Base-by-base conservation (phyloP, 2,113 vertebrate species). In the Pteronura brasiliensis region DNA sequence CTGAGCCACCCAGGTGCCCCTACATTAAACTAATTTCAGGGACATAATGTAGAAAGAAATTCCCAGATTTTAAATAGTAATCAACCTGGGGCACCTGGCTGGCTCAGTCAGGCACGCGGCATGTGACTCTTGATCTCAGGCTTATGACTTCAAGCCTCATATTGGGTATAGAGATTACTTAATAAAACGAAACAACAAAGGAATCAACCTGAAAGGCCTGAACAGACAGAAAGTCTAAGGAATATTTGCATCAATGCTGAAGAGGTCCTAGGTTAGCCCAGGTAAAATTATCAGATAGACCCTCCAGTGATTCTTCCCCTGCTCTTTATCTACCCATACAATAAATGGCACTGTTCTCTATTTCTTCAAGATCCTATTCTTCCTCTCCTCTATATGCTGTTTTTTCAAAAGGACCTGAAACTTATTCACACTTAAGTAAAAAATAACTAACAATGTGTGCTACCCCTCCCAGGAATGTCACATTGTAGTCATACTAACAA, bases 401-500 rank as follows among this genome's bases (percentile, higher is more conserved):
- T 93, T 57, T 55, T 90, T 88, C 74, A 93, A 87, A 90, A 55
- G 3, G 49, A 79, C 17, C 49, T 92, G 14, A 87, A 83, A 83
- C 7, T 63, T 59, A 92, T 59, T 96, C 71, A 94, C 27, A 71
- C 29, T 79, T 31, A 97, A 44, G 36, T 89, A 89, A 97, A 57
- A 97, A 96, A 65, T 49, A 93, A 67, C 44, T 57, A 84, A 79
- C 34, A 95, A 88, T 65, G 83, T 92, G 6, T 86, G 47, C n/a
- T 63, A 93, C 42, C 59, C 52, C 25, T 77, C 90, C 13, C 88
- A 90, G 29, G 15, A 96, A 86, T 82, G 80, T 31, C 10, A 47
- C 36, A 77, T 85, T 80, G 65, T 44, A 81, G 8, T 52, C 49
- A 18, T 34, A 55, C 52, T 81, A 82, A 65, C 76, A 93, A 71